Base-by-base conservation (phyloP, 2,113 vertebrate genomes). In the Podiceps cristatus region DNA sequence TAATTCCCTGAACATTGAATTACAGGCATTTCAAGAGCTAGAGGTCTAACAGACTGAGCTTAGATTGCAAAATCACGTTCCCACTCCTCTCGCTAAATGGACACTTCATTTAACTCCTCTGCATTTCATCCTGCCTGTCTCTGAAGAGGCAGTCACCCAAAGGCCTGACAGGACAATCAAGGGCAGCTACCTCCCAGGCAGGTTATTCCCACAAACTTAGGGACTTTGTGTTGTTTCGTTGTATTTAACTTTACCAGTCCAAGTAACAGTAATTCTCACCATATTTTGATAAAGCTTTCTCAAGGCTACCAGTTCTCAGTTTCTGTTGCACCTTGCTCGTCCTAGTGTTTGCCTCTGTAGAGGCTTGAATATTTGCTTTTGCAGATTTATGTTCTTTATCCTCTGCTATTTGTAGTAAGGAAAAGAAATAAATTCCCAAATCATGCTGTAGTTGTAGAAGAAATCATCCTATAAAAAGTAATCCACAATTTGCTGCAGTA, bases 351-450 rank as follows among this genome's bases (percentile, higher is more conserved):
- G 24, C 79, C 22, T 79, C 62, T 88, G 12, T 35, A 35, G 11
- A 24, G 64, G 10, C 73, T 77, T 64, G 42, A 87, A 62, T 53
- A 75, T 82, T 92, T 96, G 44, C 52, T 69, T 77, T 87, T 62
- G 55, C 56, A 69, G 37, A 74, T 78, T 84, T 44, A 23, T 69
- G 72, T 37, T 47, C 40, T 59, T 88, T 87, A 52, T 20, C 29
- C 77, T 88, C 49, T 86, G 80, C 69, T 93, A 47, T 95, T 91
- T 89, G 66, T 44, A 79, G 73, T 64, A 91, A 58, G 53, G 58
- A 78, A 76, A 92, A 92, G 23, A 88, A 92, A 93, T 75, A 85
- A 75, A 91, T 90, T 89, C 80, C 74, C 55, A 75, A 18, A 78
- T 78, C 86, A 27, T 66, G 28, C n/a, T 81, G 77, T 50, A 81